phyloP scores from a whole-genome alignment of 2,888 invertebrate species.

The Eurytoma adleriae region DNA sequence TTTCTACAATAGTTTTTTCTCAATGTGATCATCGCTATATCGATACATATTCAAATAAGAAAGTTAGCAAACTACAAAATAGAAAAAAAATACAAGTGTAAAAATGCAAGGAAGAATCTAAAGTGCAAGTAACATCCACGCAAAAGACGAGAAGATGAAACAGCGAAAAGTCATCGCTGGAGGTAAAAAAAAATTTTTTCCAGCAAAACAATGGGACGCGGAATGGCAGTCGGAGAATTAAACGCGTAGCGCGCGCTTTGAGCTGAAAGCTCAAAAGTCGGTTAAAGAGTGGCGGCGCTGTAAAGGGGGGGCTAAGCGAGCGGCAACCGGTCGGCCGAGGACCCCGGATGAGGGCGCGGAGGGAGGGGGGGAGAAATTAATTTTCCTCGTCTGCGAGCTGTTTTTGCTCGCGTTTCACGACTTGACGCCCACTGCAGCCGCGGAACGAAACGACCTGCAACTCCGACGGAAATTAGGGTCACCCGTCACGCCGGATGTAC shows the following conservation, averaged over 20 bases:
- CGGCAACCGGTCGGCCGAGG: slow-evolving; percentile 2
- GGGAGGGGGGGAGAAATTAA: slow-evolving; percentile 42
- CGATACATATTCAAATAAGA: too few relatives aligned
- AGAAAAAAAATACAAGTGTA: too few relatives aligned
- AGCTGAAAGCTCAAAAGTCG: slow-evolving; percentile 34
- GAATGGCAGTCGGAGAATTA: slow-evolving; percentile 1
- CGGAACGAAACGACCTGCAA: slow-evolving; percentile 46
- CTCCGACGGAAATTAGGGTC: slow-evolving; percentile 49
- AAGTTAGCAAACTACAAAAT: too few relatives aligned
- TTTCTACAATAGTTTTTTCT: too few relatives aligned
- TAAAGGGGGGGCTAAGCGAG: slow-evolving; percentile 30
- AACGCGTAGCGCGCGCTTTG: slow-evolving; percentile 15
- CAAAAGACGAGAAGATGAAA: slow-evolving; percentile 21
- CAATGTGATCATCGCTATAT: too few relatives aligned
- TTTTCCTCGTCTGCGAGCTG: slow-evolving; percentile 49
- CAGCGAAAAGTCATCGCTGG: slow-evolving; percentile 11
- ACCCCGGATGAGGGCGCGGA: not conserved
- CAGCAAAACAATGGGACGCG: slow-evolving; percentile 16
- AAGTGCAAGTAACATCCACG: not conserved
- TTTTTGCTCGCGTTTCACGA: slow-evolving; percentile 51
- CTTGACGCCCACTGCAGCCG: slow-evolving; percentile 40
- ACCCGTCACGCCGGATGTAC: slow-evolving; percentile 45
- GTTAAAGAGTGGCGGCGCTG: slow-evolving; percentile 33
- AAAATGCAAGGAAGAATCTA: too few relatives aligned
- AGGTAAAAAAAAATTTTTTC: slow-evolving; percentile 23